Evolutionary conservation across 2,113 vertebrate genomes (phyloP), one percentile per base, ranked within the genome.

Genomic region (Pachypanchax playfairii): DNA sequence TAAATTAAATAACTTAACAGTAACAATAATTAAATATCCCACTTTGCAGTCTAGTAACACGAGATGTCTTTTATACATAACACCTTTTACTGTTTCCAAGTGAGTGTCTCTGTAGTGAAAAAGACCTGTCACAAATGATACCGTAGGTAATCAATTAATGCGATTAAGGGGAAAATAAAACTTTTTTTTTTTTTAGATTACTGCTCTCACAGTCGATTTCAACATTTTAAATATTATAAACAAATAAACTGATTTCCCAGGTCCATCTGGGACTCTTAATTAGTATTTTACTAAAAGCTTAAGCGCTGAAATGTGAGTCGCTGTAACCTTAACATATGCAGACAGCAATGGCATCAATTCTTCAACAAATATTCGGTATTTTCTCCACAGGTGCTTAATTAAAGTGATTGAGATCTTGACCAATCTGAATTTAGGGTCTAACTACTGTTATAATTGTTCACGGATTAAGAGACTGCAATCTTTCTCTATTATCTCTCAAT

Each of bases 381-480:
- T 69, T 60, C 28, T 61, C 49, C 56, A 44, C 56, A 62, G 63
- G 36, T 68, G 50, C 46, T 42, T 50, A 49, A 56, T 60, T 47
- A 51, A 22, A 61, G 13, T n/a, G 44, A 64, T 18, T 26, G 18
- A 56, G 36, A 56, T 46, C 49, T 35, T 14, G 36, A 31, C 33
- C 62, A 31, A 6, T 46, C 22, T 47, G 38, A 59, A 56, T 21
- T 28, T 15, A 58, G 18, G 36, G 39, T 25, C 51, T 44, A 31
- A 28, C 39, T 44, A 25, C 28, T 33, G 2, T 20, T 20, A 20
- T 42, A 35, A 2, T 21, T 48, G 48, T 38, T 38, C 35, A 3
- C 33, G 18, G 25, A 42, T 59, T 33, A 42, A 17, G 18, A 42
- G 42, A 20, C 22, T 48, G 33, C 14, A 48, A 25, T 8, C 25